Base-by-base conservation (phyloP, 1,140 invertebrate species). In the Gonatopus flavifemur region DNA sequence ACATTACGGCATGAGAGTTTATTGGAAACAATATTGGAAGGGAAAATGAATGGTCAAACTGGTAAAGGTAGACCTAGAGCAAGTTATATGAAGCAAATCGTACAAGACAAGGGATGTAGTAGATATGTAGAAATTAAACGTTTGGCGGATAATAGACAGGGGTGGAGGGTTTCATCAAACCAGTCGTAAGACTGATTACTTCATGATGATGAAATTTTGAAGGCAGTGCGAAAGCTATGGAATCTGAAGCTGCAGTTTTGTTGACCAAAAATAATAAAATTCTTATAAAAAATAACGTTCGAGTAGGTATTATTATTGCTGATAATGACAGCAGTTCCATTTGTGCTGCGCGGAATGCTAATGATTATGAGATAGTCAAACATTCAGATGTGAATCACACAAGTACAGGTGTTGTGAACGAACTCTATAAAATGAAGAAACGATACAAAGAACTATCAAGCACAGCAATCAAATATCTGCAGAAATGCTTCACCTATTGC, bases 271-370 rank as follows among this genome's bases (percentile, higher is more conserved):
- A 39, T 18, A 39, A 39, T 19, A 1, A 6, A 12, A 39, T 39
- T 39, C 21, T 39, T 19, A 15, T 19, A 39, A 13, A 20, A 9
- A 5, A 6, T 20, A 39, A 39, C 7, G 13, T 19, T 18, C 6
- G 21, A 39, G 15, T 39, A 21, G 37, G 37, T 4, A 15, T 39
- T 9, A 8, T 39, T 20, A 19, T 39, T 24, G 37, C 37, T 15
- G 37, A 39, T 13, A 39, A 39, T 13, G 37, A 39, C 13, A 33
- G 32, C 32, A 30, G 22, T 9, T 30, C 28, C n/a, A 45, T 45
- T 19, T n/a, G 7, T 32, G 24, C 42, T 32, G 30, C 33, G 4
- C 28, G 42, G 4, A 13, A 6, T 18, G 37, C 37, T 21, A 12
- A 6, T 15, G 8, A 7, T 24, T 19, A 39, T 0, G 37, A 39